Base-by-base conservation (phyloP, 2,888 invertebrate species). In the Digitonthophagus gazella region DNA sequence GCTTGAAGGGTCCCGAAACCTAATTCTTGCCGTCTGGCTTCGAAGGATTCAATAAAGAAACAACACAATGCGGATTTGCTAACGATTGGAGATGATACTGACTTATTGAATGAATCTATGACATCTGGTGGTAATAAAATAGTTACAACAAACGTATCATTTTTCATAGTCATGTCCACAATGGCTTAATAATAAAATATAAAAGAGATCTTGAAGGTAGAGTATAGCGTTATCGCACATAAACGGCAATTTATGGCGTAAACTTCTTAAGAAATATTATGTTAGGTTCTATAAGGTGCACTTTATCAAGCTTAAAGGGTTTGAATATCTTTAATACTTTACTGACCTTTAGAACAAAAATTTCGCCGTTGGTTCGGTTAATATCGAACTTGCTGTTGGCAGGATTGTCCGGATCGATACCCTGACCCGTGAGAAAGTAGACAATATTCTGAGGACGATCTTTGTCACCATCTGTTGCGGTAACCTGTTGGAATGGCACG, bases 351-450 rank as follows among this genome's bases (percentile, higher is more conserved):
- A 96, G 87, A 14, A 97, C 96, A 83, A 92, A 97, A 84, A 98
- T 97, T 84, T 96, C 95, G 72, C 97, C 98, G 0, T 95, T 93
- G 19, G 96, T 96, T 72, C 96, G 90, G 85, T 97, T 96, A 78
- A 98, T 97, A 83, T 96, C 96, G 81, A 98, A 98, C 86, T 96
- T 96, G 85, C 95, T 95, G 82, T 96, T 96, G 72, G 93, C 93
- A 64, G 95, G 95, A 85, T 96, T 96, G 83, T 96, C 95, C 20
- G 95, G 93, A 86, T 96, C 96, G 78, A 96, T 96, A 72, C 97
- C 97, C 82, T 97, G 97, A 11, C 96, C 97, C 44, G 96, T 96
- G 72, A 97, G 86, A 85, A 96, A 95, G 84, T 97, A 98, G 44
- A 96, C 96, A 82, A 98, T 97, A 83, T 95, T 93, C 83, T 96